These are phyloP conservation scores for Phlogophora meticulosa DNA, from an alignment of 2,888 invertebrate species.

Conservation along the genomic window DNA sequence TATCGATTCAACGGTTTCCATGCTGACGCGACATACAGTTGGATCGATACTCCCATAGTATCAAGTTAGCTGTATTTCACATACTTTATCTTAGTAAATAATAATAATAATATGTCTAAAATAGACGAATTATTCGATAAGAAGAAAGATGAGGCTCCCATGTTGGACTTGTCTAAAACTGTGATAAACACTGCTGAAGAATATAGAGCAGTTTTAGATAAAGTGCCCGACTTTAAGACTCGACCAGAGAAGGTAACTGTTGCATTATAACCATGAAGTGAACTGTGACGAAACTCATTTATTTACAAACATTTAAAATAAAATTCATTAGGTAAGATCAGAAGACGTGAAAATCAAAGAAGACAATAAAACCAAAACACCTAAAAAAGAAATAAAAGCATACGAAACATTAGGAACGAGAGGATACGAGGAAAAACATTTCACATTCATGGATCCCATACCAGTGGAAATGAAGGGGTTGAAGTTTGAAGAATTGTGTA, in stretches of 20 bases:
- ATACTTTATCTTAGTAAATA: slow-evolving; percentile 58
- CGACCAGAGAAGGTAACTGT: slow-evolving; percentile 94
- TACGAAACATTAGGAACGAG: slow-evolving; percentile 92
- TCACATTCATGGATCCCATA: slow-evolving; percentile 93
- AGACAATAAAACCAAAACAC: slow-evolving; percentile 94
- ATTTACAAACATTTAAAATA: slow-evolving; percentile 46
- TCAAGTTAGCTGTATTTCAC: slow-evolving; percentile 57
- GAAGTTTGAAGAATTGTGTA: slow-evolving; percentile 94
- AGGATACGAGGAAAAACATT: slow-evolving; percentile 90
- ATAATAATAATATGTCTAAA: slow-evolving; percentile 89
- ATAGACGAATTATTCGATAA: slow-evolving; percentile 96
- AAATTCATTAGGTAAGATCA: slow-evolving; percentile 90
- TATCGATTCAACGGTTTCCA: slow-evolving; percentile 84
- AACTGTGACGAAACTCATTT: slow-evolving; percentile 9
- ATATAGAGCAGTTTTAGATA: slow-evolving; percentile 95
- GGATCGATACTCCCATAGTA: slow-evolving; percentile 77
- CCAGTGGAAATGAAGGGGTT: slow-evolving; percentile 95
- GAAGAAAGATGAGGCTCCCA: slow-evolving; percentile 96
- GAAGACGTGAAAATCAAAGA: slow-evolving; percentile 95
- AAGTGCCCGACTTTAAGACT: slow-evolving; percentile 97
- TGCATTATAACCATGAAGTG: slow-evolving; percentile 42
- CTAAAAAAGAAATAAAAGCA: slow-evolving; percentile 93
- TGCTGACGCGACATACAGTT: slow-evolving; percentile 72
- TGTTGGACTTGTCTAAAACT: slow-evolving; percentile 96
- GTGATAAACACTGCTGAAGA: slow-evolving; percentile 95